Evolutionary conservation across 1,140 invertebrate species (phyloP).

Genomic region (Psix sp.): DNA sequence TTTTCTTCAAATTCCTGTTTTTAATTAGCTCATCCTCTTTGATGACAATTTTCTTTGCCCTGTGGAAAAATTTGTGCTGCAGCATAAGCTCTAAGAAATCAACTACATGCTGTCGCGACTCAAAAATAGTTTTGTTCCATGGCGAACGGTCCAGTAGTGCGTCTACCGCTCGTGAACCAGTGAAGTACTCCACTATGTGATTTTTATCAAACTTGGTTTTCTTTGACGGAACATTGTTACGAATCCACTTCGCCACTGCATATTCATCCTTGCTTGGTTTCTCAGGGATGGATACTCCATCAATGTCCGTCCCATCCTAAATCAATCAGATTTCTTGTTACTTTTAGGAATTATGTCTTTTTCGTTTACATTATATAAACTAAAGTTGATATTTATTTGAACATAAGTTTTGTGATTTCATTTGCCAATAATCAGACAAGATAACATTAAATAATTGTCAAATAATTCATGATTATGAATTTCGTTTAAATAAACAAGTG

Average conservation of each 20-base stretch:
- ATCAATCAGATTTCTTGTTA: not conserved
- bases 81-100: slow-evolving; percentile 91
- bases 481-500: too few species aligned
- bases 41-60: slow-evolving; percentile 87
- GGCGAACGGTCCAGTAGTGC: slow-evolving; percentile 90
- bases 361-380: too few species aligned
- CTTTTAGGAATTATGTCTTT: too few species aligned
- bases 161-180: slow-evolving; percentile 95
- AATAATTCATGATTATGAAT: too few species aligned
- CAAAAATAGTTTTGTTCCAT: slow-evolving; percentile 91
- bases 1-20: slow-evolving; percentile 83
- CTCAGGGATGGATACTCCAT: slow-evolving; percentile 78
- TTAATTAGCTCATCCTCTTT: slow-evolving; percentile 72
- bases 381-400: too few species aligned
- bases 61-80: slow-evolving; percentile 95
- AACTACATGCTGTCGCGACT: slow-evolving; percentile 86
- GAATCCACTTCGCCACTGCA: slow-evolving; percentile 94
- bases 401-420: too few species aligned
- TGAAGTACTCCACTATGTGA: slow-evolving; percentile 98
- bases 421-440: too few species aligned
- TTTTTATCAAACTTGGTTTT: slow-evolving; percentile 94
- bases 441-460: too few species aligned
- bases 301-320: slow-evolving; percentile 79
- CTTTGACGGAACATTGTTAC: slow-evolving; percentile 93
- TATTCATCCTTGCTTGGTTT: slow-evolving; percentile 95